These are phyloP conservation scores for Bradypus variegatus DNA, from an alignment of 2,797 vertebrate species.

Conservation along the genomic window DNA sequence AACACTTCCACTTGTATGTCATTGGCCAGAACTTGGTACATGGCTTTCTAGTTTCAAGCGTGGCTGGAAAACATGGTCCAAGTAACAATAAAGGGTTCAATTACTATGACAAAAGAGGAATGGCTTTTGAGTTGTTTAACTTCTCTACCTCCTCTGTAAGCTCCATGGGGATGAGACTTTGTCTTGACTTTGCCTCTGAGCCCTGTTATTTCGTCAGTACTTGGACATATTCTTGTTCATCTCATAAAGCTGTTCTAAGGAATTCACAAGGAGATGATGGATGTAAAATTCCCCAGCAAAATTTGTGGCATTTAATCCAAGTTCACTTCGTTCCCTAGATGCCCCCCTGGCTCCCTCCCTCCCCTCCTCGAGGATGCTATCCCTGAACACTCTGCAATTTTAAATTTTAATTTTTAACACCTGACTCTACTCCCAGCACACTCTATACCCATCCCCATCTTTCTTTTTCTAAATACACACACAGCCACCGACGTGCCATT, in stretches of 20 bases:
- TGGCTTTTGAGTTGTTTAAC: too few species aligned
- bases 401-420: neutral
- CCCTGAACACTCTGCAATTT: neutral
- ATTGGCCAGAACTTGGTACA: neutral
- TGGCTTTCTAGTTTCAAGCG: neutral
- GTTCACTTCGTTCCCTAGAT: neutral
- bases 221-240: neutral
- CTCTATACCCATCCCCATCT: neutral
- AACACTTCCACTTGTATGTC: neutral
- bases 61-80: slow-evolving; percentile 30
- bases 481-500: fast-evolving
- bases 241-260: neutral
- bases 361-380: neutral
- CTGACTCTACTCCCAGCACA: neutral
- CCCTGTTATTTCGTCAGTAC: neutral
- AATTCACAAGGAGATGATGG: neutral
- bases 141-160: neutral
- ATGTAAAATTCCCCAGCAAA: fast-evolving
- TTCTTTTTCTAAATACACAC: neutral
- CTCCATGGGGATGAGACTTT: neutral
- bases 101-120: neutral
- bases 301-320: neutral
- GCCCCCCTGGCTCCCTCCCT: neutral
- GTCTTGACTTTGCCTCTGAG: neutral
- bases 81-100: neutral